Evolutionary conservation across 1,140 invertebrate genomes (phyloP).

Genomic region (Geopemphigus sp.): DNA sequence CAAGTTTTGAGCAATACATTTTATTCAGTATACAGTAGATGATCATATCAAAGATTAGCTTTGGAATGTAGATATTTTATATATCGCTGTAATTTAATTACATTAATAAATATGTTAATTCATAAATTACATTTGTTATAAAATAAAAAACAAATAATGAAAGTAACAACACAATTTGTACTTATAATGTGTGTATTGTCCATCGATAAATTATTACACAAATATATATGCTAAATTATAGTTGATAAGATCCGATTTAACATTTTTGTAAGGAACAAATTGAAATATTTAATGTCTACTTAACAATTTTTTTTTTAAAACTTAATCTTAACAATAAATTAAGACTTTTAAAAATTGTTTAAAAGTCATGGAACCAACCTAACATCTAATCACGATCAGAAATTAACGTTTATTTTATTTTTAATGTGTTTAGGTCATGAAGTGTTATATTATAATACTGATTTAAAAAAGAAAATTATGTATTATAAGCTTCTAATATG

Average conservation of each 20-base stretch:
- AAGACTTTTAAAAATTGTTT: not conserved
- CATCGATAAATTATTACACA: not conserved
- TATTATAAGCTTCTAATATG: constrained; percentile 64
- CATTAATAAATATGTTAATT: not conserved
- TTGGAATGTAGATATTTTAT: too few species aligned
- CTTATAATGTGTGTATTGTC: not conserved
- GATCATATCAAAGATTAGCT: too few species aligned
- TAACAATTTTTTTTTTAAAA: not conserved
- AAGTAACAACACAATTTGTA: not conserved
- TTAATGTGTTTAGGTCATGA: not conserved
- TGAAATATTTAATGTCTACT: not conserved
- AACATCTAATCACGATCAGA: not conserved
- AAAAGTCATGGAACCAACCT: not conserved
- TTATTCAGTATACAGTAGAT: too few species aligned
- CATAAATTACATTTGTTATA: not conserved
- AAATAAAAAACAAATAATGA: not conserved
- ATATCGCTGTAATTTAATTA: too few species aligned
- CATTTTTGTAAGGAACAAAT: constrained; percentile 17
- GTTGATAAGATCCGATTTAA: not conserved
- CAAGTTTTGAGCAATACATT: too few species aligned
- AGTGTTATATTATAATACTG: constrained; percentile 31
- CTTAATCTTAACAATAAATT: constrained; percentile 3
- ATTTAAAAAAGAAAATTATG: not conserved
- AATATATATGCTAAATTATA: not conserved
- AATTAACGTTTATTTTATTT: not conserved